Evolutionary conservation across 2,888 invertebrate genomes (phyloP), one percentile per base, ranked within the genome.

Genomic region (Camponotus fellah): DNA sequence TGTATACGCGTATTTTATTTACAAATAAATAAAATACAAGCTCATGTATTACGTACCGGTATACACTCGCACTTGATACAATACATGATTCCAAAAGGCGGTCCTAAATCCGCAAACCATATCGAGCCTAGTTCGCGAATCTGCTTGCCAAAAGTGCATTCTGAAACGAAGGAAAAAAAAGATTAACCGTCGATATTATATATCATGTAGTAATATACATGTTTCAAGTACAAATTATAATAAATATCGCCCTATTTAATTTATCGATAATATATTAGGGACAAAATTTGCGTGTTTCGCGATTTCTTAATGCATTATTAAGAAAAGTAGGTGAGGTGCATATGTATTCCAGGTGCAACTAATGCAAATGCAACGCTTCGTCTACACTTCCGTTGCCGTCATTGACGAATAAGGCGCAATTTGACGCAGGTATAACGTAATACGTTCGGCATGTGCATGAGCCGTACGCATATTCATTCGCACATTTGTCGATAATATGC

Each of bases 31-130:
- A 49, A 17, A 17, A 49, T 6, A 17, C 49, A 2, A 49, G 49
- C 6, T 17, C 49, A 71, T 84, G 85, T 83, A 69, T 87, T 95
- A 97, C 98, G 97, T 97, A 99, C 99, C 96, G 97, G 97, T 93
- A 98, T 96, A 96, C 99, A 99, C 96, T 98, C 98, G 96, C 99
- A 99, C 96, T 97, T 97, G 95, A 99, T 98, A 96, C 99, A 99
- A 95, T 98, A 98, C 97, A 99, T 98, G 89, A 98, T 97, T 86
- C 99, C 99, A 94, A 98, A 98, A 26, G 99, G 99, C 79, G 98
- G 98, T 82, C 99, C 99, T 90, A 99, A 96, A 95, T 98, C 98
- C 74, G 99, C 98, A 93, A 97, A 98, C 99, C 99, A 99, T 91
- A 97, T 97, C 74, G 98, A 97, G 79, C 98, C 98, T 90, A 99